These are phyloP conservation scores for Pararge aegeria DNA, from an alignment of 1,140 invertebrate species.

Conservation along the genomic window DNA sequence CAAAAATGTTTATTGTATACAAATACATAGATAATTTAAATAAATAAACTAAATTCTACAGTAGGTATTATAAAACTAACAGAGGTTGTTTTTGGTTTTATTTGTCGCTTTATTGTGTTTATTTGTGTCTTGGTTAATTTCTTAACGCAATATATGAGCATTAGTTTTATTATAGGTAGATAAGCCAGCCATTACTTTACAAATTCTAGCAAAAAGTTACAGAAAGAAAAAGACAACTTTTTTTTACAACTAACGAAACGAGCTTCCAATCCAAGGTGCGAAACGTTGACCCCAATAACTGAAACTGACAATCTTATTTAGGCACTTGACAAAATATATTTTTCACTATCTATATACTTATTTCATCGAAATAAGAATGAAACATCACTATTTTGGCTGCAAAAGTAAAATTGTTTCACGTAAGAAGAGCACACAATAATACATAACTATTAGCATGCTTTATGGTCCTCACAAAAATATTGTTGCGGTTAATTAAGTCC, in stretches of 20 bases:
- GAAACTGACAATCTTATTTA: constrained; percentile 2
- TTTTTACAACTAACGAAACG: constrained; percentile 50
- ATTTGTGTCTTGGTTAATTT: too few species aligned
- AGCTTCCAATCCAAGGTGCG: constrained; percentile 60
- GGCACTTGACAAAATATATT: not conserved
- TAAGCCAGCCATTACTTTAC: not conserved
- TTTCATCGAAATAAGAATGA: constrained; percentile 8
- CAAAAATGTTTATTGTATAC: too few species aligned
- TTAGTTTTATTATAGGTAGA: too few species aligned
- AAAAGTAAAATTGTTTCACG: constrained; percentile 6
- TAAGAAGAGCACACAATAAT: constrained; percentile 14
- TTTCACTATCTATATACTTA: constrained; percentile 16
- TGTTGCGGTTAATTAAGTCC: not conserved
- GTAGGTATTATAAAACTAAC: too few species aligned
- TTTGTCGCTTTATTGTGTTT: too few species aligned
- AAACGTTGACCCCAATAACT: constrained; percentile 57
- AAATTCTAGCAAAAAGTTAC: not conserved
- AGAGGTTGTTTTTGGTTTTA: too few species aligned
- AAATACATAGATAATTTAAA: too few species aligned
- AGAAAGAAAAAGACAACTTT: constrained; percentile 8
- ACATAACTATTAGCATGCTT: constrained; percentile 18
- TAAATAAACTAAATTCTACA: too few species aligned
- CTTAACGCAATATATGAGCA: too few species aligned
- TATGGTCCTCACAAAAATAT: constrained; percentile 1
- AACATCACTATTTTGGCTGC: not conserved